Evolutionary conservation across 2,888 invertebrate species (phyloP), one percentile per base, ranked within the genome.

Genomic region (Lymantria dispar): DNA sequence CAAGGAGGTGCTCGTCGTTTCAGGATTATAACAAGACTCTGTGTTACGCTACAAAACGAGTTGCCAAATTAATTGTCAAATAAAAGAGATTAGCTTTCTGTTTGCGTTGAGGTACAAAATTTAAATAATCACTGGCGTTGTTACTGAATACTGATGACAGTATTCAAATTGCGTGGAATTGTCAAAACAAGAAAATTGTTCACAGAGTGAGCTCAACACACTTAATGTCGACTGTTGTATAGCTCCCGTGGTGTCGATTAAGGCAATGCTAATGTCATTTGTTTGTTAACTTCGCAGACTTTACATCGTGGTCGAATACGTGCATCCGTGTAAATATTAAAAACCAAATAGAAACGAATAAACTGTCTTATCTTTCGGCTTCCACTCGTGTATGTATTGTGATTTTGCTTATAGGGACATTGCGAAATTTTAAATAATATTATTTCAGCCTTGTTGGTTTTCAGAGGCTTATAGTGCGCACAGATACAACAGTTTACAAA

Each of bases 251-350:
- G 74, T 80, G 85, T 82, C 83, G 83, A 85, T 88, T 87, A 87
- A 76, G 78, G 76, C 41, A 78, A 85, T 81, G 83, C 82, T 86
- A 86, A 87, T 84, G 83, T 72, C 80, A 80, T 85, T 84, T 87
- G 82, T 85, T 85, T 83, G 78, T 74, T 67, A 81, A 84, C 81
- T 86, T 83, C 64, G 69, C 78, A 85, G 83, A 81, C 81, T 65
- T 12, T 31, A 36, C 60, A 60, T 61, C 63, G 72, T 68, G 64
- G 72, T 70, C 70, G 67, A 70, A 70, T 66, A 71, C 70, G 68
- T 74, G 73, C 75, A 78, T 74, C 70, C 61, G 65, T 72, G 70
- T 74, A 80, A 79, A 80, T 76, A 80, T 74, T 70, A 73, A 68
- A 68, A 61, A 61, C 65, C 55, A 71, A 71, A 77, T 75, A 69